Evolutionary conservation across 2,797 vertebrate genomes (phyloP), one percentile per base, ranked within the genome.

Genomic region (Mormyrops attenuatus): DNA sequence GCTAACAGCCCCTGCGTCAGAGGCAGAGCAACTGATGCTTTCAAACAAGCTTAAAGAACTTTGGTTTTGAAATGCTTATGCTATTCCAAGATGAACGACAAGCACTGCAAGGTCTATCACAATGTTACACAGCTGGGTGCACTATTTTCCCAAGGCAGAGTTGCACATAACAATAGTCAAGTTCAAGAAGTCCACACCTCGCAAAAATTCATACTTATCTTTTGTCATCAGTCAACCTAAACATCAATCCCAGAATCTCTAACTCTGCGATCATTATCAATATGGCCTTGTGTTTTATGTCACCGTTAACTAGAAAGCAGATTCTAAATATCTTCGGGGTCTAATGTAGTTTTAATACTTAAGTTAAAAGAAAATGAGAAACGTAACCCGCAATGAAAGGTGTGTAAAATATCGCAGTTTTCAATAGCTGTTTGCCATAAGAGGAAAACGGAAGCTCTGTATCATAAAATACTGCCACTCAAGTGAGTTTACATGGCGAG

Each of bases 1-100:
- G 97, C 97, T 97, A 97, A 98, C 97, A 96, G 97, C 95, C 95
- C 92, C 92, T 92, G 95, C 94, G 96, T 96, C 94, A 94, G 95
- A 97, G 96, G 96, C 95, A 93, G 90, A 91, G 90, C 93, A 94
- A 93, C 92, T 94, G 93, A 94, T 89, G 94, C 94, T 94, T 95
- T 91, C 11, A 93, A 93, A 91, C 91, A 94, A 91, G 93, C 92
- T 93, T 93, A 94, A 94, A 95, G 94, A 41, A 85, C 8, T 85
- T 90, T 34, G 26, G 11, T 69, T 38, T 73, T 73, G 30, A 38
- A 34, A 73, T 9, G 34, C 73, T 8, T 80, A 44, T 7, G 7
- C 73, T 44, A 8, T 44, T 88, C 85, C 22, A 41, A 17, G 82
- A 85, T 89, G 91, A 90, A 20, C 90, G 85, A 57, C 73, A 90